Conservation (phyloP, 2,113 vertebrate genomes). For the Eolophus roseicapilla region DNA sequence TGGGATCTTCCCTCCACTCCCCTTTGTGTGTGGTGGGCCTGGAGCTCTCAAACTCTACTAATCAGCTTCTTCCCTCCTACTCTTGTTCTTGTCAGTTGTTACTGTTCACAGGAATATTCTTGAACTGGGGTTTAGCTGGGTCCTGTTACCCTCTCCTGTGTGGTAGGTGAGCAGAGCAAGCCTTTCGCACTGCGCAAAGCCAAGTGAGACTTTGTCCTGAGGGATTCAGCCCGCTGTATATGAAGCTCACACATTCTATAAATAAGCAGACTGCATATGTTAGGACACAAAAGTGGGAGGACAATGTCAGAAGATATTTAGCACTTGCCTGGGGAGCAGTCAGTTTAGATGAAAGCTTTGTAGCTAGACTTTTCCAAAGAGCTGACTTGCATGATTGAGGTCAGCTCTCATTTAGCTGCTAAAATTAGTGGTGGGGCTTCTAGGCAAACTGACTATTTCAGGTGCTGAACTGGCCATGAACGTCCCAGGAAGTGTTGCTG, state of each 20-base stretch:
- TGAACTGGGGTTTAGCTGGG: background rate
- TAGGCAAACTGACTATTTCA: background rate
- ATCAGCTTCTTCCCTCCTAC: background rate
- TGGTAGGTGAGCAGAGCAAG: background rate
- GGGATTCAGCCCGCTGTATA: background rate
- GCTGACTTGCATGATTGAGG: background rate
- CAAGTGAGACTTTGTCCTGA: fast-evolving
- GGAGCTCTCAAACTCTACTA: background rate
- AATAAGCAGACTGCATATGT: constrained; percentile 16
- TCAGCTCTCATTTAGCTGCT: background rate
- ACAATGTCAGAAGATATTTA: constrained; percentile 11
- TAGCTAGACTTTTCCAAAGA: background rate
- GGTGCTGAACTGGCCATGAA: background rate
- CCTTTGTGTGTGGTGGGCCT: fast-evolving
- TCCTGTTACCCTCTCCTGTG: background rate
- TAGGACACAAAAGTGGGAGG: constrained; percentile 8
- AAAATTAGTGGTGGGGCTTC: background rate
- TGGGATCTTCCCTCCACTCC: background rate
- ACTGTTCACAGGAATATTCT: background rate
- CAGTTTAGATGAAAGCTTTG: background rate
- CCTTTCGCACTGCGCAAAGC: fast-evolving
- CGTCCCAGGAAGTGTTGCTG: background rate
- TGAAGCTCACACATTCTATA: background rate
- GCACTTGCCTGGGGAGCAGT: background rate
- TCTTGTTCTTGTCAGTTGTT: background rate